phyloP scores from a whole-genome alignment of 1,140 invertebrate species.

The Calosoma granatense region DNA sequence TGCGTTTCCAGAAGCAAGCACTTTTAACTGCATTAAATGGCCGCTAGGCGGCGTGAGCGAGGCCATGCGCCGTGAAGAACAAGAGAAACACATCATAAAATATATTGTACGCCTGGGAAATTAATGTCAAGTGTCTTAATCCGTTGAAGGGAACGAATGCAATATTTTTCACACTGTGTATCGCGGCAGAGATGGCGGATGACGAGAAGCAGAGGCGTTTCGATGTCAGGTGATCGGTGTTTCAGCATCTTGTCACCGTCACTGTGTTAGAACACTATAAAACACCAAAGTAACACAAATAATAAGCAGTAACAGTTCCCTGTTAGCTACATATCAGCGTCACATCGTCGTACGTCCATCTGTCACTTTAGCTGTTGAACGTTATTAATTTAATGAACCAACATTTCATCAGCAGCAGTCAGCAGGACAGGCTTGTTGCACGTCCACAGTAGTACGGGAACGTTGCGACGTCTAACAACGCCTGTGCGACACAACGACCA shows the following conservation, averaged over 20 bases:
- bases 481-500: not conserved
- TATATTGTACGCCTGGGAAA: constrained; percentile 33
- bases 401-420: too few relatives aligned
- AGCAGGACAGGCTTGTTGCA: too few relatives aligned
- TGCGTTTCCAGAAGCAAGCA: constrained; percentile 22
- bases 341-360: too few relatives aligned
- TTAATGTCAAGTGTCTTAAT: constrained; percentile 35
- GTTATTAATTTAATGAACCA: too few relatives aligned
- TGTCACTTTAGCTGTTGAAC: too few relatives aligned
- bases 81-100: constrained; percentile 33
- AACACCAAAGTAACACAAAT: too few relatives aligned
- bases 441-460: too few relatives aligned
- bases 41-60: constrained; percentile 15
- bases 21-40: constrained; percentile 29
- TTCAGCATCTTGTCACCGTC: not conserved
- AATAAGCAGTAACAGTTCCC: too few relatives aligned
- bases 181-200: too few relatives aligned
- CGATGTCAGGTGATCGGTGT: too few relatives aligned
- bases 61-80: constrained; percentile 9
- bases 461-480: not conserved
- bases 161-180: constrained; percentile 30
- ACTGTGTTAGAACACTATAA: too few relatives aligned
- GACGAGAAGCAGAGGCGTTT: constrained; percentile 3
- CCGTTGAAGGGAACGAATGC: constrained; percentile 26
- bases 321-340: too few relatives aligned